Conservation (phyloP, 2,113 vertebrate species). For the Pipa parva region DNA sequence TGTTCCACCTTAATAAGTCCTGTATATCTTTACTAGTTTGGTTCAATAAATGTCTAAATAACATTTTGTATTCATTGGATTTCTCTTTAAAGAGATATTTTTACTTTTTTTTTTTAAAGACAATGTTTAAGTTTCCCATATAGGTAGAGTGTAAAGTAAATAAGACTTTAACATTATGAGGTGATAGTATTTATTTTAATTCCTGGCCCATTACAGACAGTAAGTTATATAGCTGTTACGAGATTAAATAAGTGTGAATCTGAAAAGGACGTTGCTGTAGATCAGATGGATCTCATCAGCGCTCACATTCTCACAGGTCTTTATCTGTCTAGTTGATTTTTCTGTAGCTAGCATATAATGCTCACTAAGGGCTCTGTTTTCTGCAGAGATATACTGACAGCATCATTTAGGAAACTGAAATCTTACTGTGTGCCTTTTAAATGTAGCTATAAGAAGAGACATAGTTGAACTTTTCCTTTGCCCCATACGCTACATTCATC, state of each 20-base stretch:
- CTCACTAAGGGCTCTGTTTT: too few relatives aligned
- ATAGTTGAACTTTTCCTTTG: too few relatives aligned
- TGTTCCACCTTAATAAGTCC: too few relatives aligned
- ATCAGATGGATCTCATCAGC: constrained; percentile 31
- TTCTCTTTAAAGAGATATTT: too few relatives aligned
- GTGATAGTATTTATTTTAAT: constrained; percentile 28
- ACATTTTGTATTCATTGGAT: too few relatives aligned
- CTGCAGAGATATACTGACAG: too few relatives aligned
- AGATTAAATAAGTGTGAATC: constrained; percentile 37
- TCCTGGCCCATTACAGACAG: constrained; percentile 6
- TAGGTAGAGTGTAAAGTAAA: constrained; percentile 2
- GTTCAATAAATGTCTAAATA: too few relatives aligned
- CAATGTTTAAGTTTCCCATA: background rate
- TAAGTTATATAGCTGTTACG: constrained; percentile 16
- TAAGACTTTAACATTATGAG: constrained; percentile 12
- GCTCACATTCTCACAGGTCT: constrained; percentile 23
- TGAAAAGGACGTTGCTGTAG: background rate
- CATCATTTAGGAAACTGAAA: too few relatives aligned
- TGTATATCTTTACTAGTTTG: too few relatives aligned
- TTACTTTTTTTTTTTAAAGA: background rate
- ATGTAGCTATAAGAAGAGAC: too few relatives aligned
- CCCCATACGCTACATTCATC: too few relatives aligned
- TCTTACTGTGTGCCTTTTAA: too few relatives aligned
- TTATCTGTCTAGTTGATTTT: background rate
- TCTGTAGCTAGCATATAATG: background rate